Percentiles rank a stretch among this genome's conserved stretches.
Conservation (phyloP, 1,140 invertebrate genomes). For the Drosophila novamexicana region DNA sequence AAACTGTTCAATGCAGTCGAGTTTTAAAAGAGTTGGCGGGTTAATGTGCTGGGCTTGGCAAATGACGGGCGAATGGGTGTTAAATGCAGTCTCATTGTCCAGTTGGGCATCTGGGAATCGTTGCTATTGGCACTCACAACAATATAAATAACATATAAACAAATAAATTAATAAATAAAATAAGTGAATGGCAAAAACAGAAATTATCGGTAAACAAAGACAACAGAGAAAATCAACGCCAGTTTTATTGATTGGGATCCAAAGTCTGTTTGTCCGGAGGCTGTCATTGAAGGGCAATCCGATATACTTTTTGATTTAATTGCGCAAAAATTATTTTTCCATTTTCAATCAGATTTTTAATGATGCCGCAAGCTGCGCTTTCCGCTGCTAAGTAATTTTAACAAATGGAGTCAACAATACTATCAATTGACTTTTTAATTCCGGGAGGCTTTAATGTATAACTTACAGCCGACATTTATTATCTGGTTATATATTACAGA, state of each 20-base stretch:
- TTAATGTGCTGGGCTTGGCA: too few relatives aligned
- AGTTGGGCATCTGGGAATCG: conserved; percentile 35
- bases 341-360: conserved; percentile 40
- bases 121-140: conserved; percentile 67
- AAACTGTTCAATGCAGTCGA: too few relatives aligned
- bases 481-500: too few relatives aligned
- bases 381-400: conserved; percentile 53
- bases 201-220: conserved; percentile 53
- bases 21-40: too few relatives aligned
- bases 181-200: conserved; percentile 42
- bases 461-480: too few relatives aligned
- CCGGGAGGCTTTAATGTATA: neutral
- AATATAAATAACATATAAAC: conserved; percentile 67
- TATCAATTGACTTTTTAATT: conserved; percentile 3
- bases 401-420: conserved; percentile 71
- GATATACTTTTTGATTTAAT: conserved; percentile 68
- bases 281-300: conserved; percentile 1
- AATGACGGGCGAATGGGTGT: too few relatives aligned
- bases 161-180: conserved; percentile 48
- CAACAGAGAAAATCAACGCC: conserved; percentile 48
- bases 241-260: conserved; percentile 62
- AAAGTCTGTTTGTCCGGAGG: neutral
- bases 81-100: conserved; percentile 68
- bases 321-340: conserved; percentile 64
- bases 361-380: conserved; percentile 35